Conservation (phyloP, 2,113 vertebrate species). For the Pseudopipra pipra region DNA sequence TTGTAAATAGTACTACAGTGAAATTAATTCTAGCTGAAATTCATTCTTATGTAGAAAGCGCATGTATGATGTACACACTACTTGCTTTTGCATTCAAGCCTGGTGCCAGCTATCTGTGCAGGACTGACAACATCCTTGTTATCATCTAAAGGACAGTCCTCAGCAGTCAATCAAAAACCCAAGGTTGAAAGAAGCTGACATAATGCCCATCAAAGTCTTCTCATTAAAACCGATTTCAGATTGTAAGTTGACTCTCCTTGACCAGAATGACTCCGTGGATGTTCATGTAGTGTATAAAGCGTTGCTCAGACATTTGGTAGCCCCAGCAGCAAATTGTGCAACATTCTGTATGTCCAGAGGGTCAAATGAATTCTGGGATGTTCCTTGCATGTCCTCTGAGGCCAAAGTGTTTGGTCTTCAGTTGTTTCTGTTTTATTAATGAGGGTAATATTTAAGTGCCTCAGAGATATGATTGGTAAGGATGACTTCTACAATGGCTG, state of each 20-base stretch:
- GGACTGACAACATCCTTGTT: constrained; percentile 52
- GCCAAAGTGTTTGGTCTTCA: background rate
- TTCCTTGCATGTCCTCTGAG: background rate
- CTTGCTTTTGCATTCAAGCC: background rate
- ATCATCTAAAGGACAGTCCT: constrained; percentile 49
- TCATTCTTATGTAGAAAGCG: background rate
- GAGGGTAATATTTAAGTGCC: constrained; percentile 1
- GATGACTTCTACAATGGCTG: background rate
- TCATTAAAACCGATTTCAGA: constrained; percentile 46
- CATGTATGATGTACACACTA: background rate
- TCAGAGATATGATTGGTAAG: constrained; percentile 14
- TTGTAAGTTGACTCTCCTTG: constrained; percentile 49
- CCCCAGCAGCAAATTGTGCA: background rate
- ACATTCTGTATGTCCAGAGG: background rate
- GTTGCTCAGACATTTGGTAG: background rate
- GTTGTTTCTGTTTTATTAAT: constrained; percentile 1
- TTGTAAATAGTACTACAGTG: background rate
- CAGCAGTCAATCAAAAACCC: constrained; percentile 40
- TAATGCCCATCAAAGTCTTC: constrained; percentile 25
- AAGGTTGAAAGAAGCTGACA: constrained; percentile 49
- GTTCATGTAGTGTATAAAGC: background rate
- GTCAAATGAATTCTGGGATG: background rate
- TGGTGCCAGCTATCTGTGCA: background rate
- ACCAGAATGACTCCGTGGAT: constrained; percentile 1
- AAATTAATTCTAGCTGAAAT: background rate